A percentile compares a stretch with the other conserved stretches of the same genome.
phyloP scores from a whole-genome alignment of 1,140 invertebrate species.

The Euura lappo region DNA sequence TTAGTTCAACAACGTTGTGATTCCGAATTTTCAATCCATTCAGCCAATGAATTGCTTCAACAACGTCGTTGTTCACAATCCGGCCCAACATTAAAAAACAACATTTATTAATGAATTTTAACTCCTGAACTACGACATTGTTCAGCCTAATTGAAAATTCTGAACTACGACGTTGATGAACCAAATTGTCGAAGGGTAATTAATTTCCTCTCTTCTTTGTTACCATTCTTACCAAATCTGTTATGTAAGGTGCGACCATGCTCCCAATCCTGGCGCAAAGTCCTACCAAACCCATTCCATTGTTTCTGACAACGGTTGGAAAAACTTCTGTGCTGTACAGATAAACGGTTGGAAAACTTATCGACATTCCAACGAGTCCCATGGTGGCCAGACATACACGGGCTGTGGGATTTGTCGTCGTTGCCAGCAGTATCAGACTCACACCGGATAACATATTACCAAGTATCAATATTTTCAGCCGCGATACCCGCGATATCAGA shows the following conservation, averaged over 20 bases:
- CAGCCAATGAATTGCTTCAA: no score
- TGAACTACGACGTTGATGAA: no score
- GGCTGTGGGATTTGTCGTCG: slow-evolving; percentile 40
- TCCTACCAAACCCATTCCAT: slow-evolving; percentile 68
- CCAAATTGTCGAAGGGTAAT: no score
- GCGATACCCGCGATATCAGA: slow-evolving; percentile 55
- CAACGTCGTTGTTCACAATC: no score
- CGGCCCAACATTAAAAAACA: no score
- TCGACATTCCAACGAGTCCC: slow-evolving; percentile 67
- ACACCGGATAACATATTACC: slow-evolving; percentile 48
- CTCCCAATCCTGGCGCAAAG: slow-evolving; percentile 70
- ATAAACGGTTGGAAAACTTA: slow-evolving; percentile 67
- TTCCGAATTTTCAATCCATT: no score
- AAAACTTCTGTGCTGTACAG: slow-evolving; percentile 73
- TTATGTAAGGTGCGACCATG: slow-evolving; percentile 70
- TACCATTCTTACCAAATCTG: slow-evolving; percentile 54
- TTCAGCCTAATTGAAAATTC: no score
- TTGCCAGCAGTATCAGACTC: slow-evolving; percentile 45
- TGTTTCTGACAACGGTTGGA: slow-evolving; percentile 72
- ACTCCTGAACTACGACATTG: neutral
- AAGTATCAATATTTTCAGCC: slow-evolving; percentile 52
- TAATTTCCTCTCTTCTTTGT: neutral
- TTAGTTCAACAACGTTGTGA: no score
- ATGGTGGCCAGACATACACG: slow-evolving; percentile 63
- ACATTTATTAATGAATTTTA: neutral